These are phyloP conservation scores for Phylloscopus trochilus DNA, from an alignment of 2,113 vertebrate species.

Conservation along the genomic window DNA sequence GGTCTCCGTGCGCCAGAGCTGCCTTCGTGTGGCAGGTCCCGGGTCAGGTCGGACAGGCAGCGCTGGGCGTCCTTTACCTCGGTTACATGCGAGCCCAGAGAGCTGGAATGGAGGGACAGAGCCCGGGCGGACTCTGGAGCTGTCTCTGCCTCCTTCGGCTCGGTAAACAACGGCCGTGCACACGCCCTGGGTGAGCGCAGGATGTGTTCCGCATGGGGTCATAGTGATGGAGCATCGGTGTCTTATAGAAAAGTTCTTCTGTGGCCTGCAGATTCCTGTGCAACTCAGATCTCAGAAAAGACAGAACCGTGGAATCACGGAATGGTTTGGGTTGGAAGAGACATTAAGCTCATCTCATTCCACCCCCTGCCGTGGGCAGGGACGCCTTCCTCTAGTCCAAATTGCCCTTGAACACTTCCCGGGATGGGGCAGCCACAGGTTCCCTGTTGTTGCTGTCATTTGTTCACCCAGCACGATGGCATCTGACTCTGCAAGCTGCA, in stretches of 20 bases:
- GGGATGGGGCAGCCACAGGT: not conserved
- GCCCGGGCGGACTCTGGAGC: not conserved
- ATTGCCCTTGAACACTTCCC: not conserved
- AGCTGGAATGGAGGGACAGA: not conserved
- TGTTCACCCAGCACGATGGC: not conserved
- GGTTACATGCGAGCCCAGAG: rapidly evolving
- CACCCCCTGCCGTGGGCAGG: not conserved
- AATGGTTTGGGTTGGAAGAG: not conserved
- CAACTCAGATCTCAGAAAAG: not conserved
- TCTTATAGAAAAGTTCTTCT: not conserved
- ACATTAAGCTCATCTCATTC: too few relatives aligned
- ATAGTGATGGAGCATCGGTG: rapidly evolving
- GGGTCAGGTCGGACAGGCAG: not conserved
- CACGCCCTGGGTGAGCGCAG: not conserved
- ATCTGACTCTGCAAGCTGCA: not conserved
- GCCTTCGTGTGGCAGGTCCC: rapidly evolving
- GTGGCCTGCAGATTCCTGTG: rapidly evolving
- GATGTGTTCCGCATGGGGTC: not conserved
- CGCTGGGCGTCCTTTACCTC: rapidly evolving
- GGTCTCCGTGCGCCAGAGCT: not conserved
- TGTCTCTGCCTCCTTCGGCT: not conserved
- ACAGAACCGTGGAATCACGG: not conserved
- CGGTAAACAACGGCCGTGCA: rapidly evolving
- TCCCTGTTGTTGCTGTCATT: not conserved
- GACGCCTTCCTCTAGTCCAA: rapidly evolving